Evolutionary conservation across 2,888 invertebrate species (phyloP).

Genomic region (Orchestes rusci): DNA sequence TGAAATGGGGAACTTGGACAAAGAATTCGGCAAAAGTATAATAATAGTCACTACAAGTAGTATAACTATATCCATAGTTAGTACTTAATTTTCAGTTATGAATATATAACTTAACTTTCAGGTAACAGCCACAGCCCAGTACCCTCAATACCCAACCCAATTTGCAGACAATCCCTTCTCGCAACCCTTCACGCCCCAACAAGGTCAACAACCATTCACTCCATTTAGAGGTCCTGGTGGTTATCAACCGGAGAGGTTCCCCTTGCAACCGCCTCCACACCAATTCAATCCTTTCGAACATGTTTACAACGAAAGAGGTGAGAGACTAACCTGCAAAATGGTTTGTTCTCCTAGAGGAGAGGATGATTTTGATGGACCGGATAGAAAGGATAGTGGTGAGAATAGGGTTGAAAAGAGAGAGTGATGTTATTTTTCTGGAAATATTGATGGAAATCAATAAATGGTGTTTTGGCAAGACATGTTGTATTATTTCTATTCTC

Average conservation of each 20-base stretch:
- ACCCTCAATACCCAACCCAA: slow-evolving; percentile 11
- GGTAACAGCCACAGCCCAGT: no score
- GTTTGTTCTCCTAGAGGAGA: slow-evolving; percentile 12
- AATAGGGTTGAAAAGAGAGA: slow-evolving; percentile 16
- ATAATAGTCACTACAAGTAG: no score
- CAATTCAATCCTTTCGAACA: slow-evolving; percentile 15
- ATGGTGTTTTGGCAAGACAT: no score
- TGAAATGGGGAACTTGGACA: no score
- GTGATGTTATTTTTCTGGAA: background rate
- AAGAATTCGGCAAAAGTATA: no score
- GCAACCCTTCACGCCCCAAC: background rate
- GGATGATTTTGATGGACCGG: slow-evolving; percentile 7
- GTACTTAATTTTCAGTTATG: no score
- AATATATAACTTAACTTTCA: no score
- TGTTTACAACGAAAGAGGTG: slow-evolving; percentile 16
- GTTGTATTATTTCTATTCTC: no score
- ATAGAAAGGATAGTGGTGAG: slow-evolving; percentile 17
- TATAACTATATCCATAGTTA: no score
- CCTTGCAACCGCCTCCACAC: background rate
- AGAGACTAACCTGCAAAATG: slow-evolving; percentile 20
- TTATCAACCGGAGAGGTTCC: slow-evolving; percentile 6
- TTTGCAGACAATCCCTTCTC: slow-evolving; percentile 2
- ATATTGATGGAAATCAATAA: no score
- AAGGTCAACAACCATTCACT: slow-evolving; percentile 1
- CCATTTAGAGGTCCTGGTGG: slow-evolving; percentile 6